Conservation (phyloP, 2,113 vertebrate species). For the Chaetodon trifascialis region DNA sequence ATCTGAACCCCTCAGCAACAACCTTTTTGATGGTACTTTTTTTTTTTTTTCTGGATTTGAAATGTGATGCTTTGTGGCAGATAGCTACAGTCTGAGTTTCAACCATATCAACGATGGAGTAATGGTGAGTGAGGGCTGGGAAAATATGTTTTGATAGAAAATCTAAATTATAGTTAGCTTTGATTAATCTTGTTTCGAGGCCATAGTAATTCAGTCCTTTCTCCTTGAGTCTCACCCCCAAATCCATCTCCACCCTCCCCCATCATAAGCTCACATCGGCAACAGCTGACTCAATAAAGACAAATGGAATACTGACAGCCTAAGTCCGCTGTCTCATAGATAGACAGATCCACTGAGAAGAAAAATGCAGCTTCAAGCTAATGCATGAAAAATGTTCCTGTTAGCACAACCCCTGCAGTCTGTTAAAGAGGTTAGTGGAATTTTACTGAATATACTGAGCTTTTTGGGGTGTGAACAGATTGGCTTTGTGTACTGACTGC, state of each 20-base stretch:
- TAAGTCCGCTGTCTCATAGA: slow-evolving; percentile 12
- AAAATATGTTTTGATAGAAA: slow-evolving; percentile 56
- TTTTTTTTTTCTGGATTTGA: slow-evolving; percentile 8
- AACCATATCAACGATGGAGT: slow-evolving; percentile 37
- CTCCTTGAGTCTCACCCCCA: slow-evolving; percentile 49
- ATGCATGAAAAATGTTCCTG: slow-evolving; percentile 13
- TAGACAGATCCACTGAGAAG: slow-evolving; percentile 9
- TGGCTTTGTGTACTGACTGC: slow-evolving; percentile 25
- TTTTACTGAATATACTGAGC: slow-evolving; percentile 16
- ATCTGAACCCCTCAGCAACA: not conserved
- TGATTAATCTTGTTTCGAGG: slow-evolving; percentile 53
- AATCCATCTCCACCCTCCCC: slow-evolving; percentile 57
- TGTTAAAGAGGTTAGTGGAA: slow-evolving; percentile 16
- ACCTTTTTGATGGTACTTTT: not conserved
- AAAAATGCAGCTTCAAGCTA: slow-evolving; percentile 7
- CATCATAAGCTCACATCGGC: slow-evolving; percentile 48
- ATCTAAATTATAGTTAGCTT: slow-evolving; percentile 67
- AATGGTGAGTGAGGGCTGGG: slow-evolving; percentile 45
- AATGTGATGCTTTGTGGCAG: not conserved
- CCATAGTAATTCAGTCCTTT: slow-evolving; percentile 56
- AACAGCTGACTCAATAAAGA: slow-evolving; percentile 55
- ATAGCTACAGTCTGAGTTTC: slow-evolving; percentile 18
- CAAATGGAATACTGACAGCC: slow-evolving; percentile 41
- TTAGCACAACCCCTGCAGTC: not conserved
- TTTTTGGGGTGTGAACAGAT: slow-evolving; percentile 21